Percentiles rank a stretch among this genome's conserved stretches.
phyloP scores from a whole-genome alignment of 2,888 invertebrate genomes.

The Megaustenia siamemsis region DNA sequence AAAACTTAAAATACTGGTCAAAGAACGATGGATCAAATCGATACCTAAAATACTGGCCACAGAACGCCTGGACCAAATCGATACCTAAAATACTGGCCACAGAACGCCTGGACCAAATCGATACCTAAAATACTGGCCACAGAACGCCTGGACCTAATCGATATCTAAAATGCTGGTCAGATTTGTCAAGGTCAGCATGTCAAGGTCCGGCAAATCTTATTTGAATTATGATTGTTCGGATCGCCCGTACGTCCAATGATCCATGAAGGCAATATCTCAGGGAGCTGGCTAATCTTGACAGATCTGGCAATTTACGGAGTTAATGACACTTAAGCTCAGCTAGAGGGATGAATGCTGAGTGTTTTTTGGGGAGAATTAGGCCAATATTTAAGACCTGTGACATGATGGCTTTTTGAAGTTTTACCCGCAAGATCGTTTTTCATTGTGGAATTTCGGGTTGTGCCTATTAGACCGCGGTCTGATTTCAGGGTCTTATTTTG shows the following conservation, averaged over 20 bases:
- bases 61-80: too few relatives aligned
- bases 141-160: neutral
- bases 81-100: too few relatives aligned
- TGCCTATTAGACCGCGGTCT: too few relatives aligned
- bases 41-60: too few relatives aligned
- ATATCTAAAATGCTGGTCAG: neutral
- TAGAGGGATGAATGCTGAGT: neutral
- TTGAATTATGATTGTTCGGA: neutral
- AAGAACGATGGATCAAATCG: too few relatives aligned
- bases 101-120: too few relatives aligned
- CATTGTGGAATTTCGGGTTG: too few relatives aligned
- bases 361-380: neutral
- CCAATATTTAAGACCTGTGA: neutral
- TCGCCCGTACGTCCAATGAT: neutral
- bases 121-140: too few relatives aligned
- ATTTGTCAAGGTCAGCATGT: neutral
- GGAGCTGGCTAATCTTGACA: neutral
- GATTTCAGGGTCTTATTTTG: too few relatives aligned
- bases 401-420: neutral
- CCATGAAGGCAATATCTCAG: neutral
- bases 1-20: too few relatives aligned
- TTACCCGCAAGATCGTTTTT: neutral
- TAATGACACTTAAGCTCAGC: neutral
- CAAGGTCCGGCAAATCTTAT: neutral
- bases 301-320: slow-evolving; percentile 9